A percentile compares a stretch with the other conserved stretches of the same genome.
Evolutionary conservation across 2,113 vertebrate genomes (phyloP).

Genomic region (Regulus satrapa): DNA sequence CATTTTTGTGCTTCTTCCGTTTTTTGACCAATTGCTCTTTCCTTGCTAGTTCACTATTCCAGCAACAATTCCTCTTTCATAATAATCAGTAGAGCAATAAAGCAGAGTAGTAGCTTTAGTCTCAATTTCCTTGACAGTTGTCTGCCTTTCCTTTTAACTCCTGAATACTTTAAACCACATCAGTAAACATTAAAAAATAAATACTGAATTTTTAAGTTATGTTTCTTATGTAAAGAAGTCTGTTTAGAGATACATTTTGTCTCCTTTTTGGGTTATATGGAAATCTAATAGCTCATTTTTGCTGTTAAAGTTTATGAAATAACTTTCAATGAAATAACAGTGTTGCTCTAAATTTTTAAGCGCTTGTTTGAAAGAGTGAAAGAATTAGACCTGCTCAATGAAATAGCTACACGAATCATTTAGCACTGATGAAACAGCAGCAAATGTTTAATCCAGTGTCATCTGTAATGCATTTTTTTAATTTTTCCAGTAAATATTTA

Average conservation of each 20-base stretch:
- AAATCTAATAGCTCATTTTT: neutral
- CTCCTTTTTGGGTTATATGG: neutral
- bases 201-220: neutral
- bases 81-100: neutral
- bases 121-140: neutral
- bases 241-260: neutral
- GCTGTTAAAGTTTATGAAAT: neutral
- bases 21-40: neutral
- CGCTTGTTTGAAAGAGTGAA: neutral
- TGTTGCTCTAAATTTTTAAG: neutral
- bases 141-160: neutral
- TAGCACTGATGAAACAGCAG: neutral
- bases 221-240: neutral
- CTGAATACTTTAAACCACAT: neutral
- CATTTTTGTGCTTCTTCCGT: neutral
- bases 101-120: neutral
- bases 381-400: neutral
- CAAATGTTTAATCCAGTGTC: neutral
- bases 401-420: neutral
- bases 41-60: neutral
- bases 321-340: neutral
- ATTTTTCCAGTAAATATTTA: neutral
- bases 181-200: conserved; percentile 6
- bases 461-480: neutral
- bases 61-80: neutral